Evolutionary conservation across 2,113 vertebrate species (phyloP), one percentile per base, ranked within the genome.

Genomic region (Salvelinus namaycush): DNA sequence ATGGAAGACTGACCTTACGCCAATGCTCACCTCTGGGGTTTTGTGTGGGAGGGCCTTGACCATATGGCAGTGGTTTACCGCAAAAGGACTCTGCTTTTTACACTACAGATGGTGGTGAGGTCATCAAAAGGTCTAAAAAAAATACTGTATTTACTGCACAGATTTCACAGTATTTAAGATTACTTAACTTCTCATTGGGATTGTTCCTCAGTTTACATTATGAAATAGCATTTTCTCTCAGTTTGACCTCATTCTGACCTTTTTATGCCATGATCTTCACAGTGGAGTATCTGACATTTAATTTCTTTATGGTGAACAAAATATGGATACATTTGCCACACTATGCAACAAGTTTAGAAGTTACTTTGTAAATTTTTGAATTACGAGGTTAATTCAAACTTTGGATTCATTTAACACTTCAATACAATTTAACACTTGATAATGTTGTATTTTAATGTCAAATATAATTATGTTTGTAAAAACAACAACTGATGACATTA

Each of bases 1-100:
- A 39, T 49, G 31, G 44, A 22, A 74, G 34, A 71, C 76, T 78
- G 82, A 78, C 73, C 80, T 62, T 20, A 16, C 79, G 78, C 76
- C 79, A 67, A 71, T 49, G 39, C 70, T 79, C 49, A 44, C 75
- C 76, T 70, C 73, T 82, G 73, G 48, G 70, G 31, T 73, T 76
- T 72, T 78, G 80, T 84, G 77, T 62, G 59, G 59, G n/a, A 24
- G 59, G 18, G 18, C 5, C n/a, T 16, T n/a, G 59, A 8, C 2
- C 54, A 57, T 57, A 34, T 76, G 73, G 73, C 29, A 51, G 22
- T 65, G 51, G 62, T 68, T 68, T 78, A 68, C 29, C 76, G 44
- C 66, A 24, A 54, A 68, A 71, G 66, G 70, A 54, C 68, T 6
- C 1, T 26, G 1, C 4, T 70, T 26, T 72, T 49, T 22, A 16